Evolutionary conservation across 1,140 invertebrate genomes (phyloP).

Genomic region (Rhizoglyphus robini): DNA sequence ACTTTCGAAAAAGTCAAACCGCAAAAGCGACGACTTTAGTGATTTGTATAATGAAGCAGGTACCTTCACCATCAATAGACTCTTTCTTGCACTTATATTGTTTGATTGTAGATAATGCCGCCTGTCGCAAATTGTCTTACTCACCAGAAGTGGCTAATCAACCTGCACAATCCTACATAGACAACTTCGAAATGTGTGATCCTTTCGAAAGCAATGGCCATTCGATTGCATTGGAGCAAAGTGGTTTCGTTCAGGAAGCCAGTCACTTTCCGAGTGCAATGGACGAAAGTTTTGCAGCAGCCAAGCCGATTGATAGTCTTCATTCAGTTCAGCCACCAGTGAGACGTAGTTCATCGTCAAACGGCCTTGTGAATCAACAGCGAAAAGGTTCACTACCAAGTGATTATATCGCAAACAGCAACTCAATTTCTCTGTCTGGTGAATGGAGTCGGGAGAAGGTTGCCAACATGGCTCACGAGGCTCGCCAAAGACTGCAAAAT

Average conservation of each 20-base stretch:
- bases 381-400: conserved; percentile 15
- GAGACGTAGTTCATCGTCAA: neutral
- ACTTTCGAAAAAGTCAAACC: conserved; percentile 1
- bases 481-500: neutral
- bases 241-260: no score
- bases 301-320: neutral
- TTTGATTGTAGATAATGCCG: neutral
- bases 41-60: neutral
- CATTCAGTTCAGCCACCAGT: neutral
- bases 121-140: neutral
- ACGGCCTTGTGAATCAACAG: neutral
- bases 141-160: neutral
- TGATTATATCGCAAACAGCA: neutral
- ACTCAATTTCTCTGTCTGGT: neutral
- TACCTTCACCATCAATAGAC: neutral
- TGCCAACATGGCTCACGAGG: neutral
- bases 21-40: neutral
- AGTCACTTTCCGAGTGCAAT: no score
- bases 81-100: neutral
- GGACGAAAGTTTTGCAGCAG: neutral
- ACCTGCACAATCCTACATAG: neutral
- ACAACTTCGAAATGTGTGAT: neutral
- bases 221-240: neutral
- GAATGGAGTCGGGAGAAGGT: conserved; percentile 16
- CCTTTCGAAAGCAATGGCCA: neutral